These are phyloP conservation scores for Macaria liturata DNA, from an alignment of 2,888 invertebrate genomes.

Conservation along the genomic window DNA sequence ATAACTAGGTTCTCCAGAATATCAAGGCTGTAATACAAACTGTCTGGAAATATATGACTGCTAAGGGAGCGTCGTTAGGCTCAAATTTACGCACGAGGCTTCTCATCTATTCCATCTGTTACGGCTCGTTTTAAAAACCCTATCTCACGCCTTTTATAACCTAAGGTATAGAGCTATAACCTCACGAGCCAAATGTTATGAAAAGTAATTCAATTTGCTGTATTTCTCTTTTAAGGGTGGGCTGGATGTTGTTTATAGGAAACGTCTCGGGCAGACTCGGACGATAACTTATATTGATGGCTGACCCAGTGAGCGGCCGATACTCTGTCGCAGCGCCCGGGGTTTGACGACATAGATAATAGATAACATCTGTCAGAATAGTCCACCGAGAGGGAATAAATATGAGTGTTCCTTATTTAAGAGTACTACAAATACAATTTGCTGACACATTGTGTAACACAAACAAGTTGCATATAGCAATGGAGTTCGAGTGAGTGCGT, in stretches of 20 bases:
- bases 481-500: too few species aligned
- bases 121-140: slow-evolving; percentile 15
- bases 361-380: slow-evolving; percentile 10
- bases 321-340: slow-evolving; percentile 26
- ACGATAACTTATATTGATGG: slow-evolving; percentile 49
- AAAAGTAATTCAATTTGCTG: slow-evolving; percentile 45
- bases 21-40: slow-evolving; percentile 20
- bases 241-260: slow-evolving; percentile 36
- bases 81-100: slow-evolving; percentile 18
- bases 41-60: slow-evolving; percentile 15
- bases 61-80: slow-evolving; percentile 18
- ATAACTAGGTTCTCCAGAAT: slow-evolving; percentile 10
- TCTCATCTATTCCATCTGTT: slow-evolving; percentile 17
- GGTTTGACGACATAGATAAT: slow-evolving; percentile 17
- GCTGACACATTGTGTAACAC: too few species aligned
- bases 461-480: too few species aligned
- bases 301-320: slow-evolving; percentile 40
- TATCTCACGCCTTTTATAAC: slow-evolving; percentile 17
- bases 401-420: neutral
- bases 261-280: slow-evolving; percentile 39
- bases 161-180: slow-evolving; percentile 12
- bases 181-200: slow-evolving; percentile 21
- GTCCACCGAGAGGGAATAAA: slow-evolving; percentile 2
- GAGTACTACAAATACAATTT: too few species aligned
- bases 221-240: slow-evolving; percentile 37